A percentile compares a stretch with the other conserved stretches of the same genome.
Conservation (phyloP, 1,140 invertebrate genomes). For the Mylabris phalerata region DNA sequence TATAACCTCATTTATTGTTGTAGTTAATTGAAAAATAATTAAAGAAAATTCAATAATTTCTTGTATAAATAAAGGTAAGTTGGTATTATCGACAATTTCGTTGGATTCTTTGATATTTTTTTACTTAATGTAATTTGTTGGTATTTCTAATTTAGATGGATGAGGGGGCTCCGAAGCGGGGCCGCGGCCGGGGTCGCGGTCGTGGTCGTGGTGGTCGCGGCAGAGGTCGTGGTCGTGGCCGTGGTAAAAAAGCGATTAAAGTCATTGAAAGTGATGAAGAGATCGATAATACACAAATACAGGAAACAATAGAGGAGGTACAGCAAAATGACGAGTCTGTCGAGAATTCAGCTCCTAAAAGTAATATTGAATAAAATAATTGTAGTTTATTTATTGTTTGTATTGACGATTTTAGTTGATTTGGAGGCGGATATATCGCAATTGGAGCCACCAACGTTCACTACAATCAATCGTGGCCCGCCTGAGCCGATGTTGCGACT, state of each 20-base stretch:
- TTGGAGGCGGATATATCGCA: slow-evolving; percentile 85
- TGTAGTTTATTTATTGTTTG: not conserved
- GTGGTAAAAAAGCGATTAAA: slow-evolving; percentile 66
- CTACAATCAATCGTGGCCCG: slow-evolving; percentile 78
- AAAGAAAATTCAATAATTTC: no score
- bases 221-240: slow-evolving; percentile 50
- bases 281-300: slow-evolving; percentile 47
- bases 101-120: no score
- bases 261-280: slow-evolving; percentile 69
- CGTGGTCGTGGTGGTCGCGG: slow-evolving; percentile 55
- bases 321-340: slow-evolving; percentile 42
- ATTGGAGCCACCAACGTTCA: slow-evolving; percentile 82
- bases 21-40: no score
- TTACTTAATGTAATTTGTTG: no score
- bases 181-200: slow-evolving; percentile 47
- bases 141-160: slow-evolving; percentile 19
- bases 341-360: slow-evolving; percentile 45
- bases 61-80: no score
- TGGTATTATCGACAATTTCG: no score
- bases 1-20: no score
- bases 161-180: slow-evolving; percentile 34
- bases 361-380: slow-evolving; percentile 22
- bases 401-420: slow-evolving; percentile 58
- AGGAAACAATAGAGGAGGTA: slow-evolving; percentile 44
- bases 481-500: slow-evolving; percentile 81